These are phyloP conservation scores for Uria lomvia DNA, from an alignment of 2,113 vertebrate genomes.

Conservation along the genomic window DNA sequence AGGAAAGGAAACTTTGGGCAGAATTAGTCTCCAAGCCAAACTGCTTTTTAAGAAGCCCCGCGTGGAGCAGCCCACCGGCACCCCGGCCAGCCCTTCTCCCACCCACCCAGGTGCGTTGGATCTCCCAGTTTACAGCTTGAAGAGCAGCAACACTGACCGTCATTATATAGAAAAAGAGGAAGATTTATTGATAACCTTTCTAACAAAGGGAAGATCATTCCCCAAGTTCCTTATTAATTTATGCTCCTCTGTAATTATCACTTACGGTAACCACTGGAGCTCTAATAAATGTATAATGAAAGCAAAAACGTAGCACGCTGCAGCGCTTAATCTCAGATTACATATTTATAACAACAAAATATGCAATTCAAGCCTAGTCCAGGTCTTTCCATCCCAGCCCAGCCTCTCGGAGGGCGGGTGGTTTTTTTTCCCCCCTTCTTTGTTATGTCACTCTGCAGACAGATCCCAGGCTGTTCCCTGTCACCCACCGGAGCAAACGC, in stretches of 20 bases:
- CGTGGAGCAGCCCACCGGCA: not conserved
- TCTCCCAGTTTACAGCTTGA: not conserved
- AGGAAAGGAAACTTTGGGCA: not conserved
- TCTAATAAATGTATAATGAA: constrained; percentile 83
- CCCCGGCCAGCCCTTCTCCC: not conserved
- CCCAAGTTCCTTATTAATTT: constrained; percentile 58
- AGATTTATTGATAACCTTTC: constrained; percentile 58
- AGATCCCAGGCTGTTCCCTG: constrained; percentile 93
- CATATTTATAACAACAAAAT: constrained; percentile 65
- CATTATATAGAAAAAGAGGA: not conserved
- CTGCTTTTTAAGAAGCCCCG: not conserved
- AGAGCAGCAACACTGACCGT: not conserved
- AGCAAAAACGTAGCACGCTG: constrained; percentile 77
- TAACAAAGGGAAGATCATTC: constrained; percentile 30
- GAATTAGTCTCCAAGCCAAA: not conserved
- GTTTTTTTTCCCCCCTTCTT: constrained; percentile 73
- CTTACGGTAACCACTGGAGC: constrained; percentile 30
- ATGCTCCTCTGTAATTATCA: constrained; percentile 59
- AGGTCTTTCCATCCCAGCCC: constrained; percentile 72
- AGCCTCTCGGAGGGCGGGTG: constrained; percentile 40
- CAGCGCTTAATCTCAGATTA: constrained; percentile 74
- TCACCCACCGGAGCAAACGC: constrained; percentile 83
- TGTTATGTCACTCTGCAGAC: constrained; percentile 91
- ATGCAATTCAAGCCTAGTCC: constrained; percentile 68
- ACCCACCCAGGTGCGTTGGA: not conserved